Percentiles rank a stretch among this genome's conserved stretches.
Conservation (phyloP, 2,113 vertebrate species). For the Melierax canorus region DNA sequence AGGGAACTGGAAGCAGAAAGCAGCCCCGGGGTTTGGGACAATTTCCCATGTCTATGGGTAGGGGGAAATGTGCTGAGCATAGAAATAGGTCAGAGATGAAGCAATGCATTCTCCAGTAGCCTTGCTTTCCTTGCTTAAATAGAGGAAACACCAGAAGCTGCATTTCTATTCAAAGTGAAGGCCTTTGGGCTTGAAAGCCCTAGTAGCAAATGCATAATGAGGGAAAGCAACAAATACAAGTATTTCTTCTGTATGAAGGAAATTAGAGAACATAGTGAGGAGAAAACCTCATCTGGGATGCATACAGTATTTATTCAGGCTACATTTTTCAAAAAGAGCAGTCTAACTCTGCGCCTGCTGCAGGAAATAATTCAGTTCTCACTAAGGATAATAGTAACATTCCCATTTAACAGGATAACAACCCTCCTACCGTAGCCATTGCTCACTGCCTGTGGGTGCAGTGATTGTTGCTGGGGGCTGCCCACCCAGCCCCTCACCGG, state of each 20-base stretch:
- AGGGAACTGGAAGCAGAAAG: not conserved
- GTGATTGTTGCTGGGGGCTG: not conserved
- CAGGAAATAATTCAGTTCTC: not conserved
- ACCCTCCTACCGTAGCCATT: not conserved
- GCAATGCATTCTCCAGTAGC: not conserved
- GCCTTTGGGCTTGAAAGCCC: not conserved
- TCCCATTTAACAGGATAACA: not conserved
- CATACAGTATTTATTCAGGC: not conserved
- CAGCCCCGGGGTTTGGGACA: not conserved
- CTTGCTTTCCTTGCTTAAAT: not conserved
- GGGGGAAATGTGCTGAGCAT: not conserved
- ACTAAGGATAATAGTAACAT: not conserved
- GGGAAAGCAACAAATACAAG: not conserved
- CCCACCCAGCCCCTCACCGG: not conserved
- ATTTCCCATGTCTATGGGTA: not conserved
- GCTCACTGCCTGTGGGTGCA: not conserved
- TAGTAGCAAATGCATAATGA: not conserved
- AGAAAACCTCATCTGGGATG: not conserved
- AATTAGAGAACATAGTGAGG: not conserved
- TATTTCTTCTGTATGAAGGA: not conserved
- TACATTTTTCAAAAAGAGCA: not conserved
- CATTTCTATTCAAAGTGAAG: not conserved
- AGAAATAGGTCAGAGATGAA: conserved; percentile 16
- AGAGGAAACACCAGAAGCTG: not conserved
- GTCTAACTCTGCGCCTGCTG: not conserved